Percentiles rank a stretch among this genome's conserved stretches.
phyloP scores from a whole-genome alignment of 2,888 invertebrate species.

The Corythucha ciliata region DNA sequence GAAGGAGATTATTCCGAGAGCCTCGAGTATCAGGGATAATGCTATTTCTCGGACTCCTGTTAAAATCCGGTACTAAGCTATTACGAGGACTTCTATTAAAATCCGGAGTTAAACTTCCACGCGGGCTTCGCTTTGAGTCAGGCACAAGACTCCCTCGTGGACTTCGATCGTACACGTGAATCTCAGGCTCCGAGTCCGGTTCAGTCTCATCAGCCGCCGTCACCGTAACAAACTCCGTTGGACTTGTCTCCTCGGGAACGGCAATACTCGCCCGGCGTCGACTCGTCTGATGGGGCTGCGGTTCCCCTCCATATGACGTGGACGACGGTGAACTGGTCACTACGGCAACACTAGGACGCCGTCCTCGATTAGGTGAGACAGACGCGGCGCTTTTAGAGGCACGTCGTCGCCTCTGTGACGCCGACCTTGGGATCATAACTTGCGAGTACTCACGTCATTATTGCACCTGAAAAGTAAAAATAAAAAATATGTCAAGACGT shows the following conservation, averaged over 20 bases:
- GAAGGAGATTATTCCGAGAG: slow-evolving; percentile 42
- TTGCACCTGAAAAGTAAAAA: too few relatives aligned
- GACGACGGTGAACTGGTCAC: slow-evolving; percentile 40
- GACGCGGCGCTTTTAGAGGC: slow-evolving; percentile 58
- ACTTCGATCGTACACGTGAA: slow-evolving; percentile 42
- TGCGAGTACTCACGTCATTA: too few relatives aligned
- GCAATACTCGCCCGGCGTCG: slow-evolving; percentile 36
- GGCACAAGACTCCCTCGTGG: slow-evolving; percentile 49
- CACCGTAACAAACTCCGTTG: slow-evolving; percentile 31
- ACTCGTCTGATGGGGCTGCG: slow-evolving; percentile 41
- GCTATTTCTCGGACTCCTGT: slow-evolving; percentile 42
- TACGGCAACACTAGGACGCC: slow-evolving; percentile 41
- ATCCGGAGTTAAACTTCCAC: slow-evolving; percentile 46
- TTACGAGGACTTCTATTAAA: slow-evolving; percentile 42
- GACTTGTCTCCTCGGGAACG: slow-evolving; percentile 29
- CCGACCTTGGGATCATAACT: slow-evolving; percentile 61
- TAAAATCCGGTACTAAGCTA: slow-evolving; percentile 43
- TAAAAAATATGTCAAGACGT: too few relatives aligned
- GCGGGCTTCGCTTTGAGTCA: slow-evolving; percentile 42
- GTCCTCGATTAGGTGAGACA: slow-evolving; percentile 49
- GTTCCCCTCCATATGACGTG: slow-evolving; percentile 40
- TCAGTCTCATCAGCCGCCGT: slow-evolving; percentile 34
- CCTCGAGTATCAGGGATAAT: slow-evolving; percentile 41
- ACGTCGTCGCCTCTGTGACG: slow-evolving; percentile 57
- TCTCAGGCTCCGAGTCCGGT: slow-evolving; percentile 49